Percentiles rank a stretch among this genome's conserved stretches.
These are phyloP conservation scores for Chaetorhynchus papuensis DNA, from an alignment of 2,113 vertebrate genomes.

Conservation along the genomic window DNA sequence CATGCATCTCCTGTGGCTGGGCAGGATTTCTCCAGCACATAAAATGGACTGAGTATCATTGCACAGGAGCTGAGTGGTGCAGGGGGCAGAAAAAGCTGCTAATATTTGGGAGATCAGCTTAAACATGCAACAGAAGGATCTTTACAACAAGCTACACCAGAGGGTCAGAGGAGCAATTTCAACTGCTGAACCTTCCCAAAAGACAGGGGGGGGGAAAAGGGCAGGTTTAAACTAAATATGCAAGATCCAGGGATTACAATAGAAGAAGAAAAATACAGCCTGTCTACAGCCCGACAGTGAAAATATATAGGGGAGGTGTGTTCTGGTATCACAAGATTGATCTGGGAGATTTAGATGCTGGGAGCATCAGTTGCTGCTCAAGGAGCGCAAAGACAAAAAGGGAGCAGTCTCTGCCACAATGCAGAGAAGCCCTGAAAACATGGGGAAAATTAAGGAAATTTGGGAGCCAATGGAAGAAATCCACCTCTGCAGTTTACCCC, in stretches of 20 bases:
- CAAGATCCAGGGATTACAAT: not conserved
- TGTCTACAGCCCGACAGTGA: not conserved
- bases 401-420: constrained; percentile 36
- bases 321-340: not conserved
- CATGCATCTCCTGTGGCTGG: not conserved
- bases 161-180: not conserved
- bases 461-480: not conserved
- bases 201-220: rapidly evolving
- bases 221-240: not conserved
- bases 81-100: not conserved
- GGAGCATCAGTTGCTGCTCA: not conserved
- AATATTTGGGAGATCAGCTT: not conserved
- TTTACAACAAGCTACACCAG: not conserved
- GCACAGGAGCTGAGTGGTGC: not conserved
- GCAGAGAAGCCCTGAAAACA: constrained; percentile 3
- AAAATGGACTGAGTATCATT: not conserved
- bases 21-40: not conserved
- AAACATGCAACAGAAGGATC: not conserved
- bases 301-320: not conserved
- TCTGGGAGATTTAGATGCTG: not conserved
- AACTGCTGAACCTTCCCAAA: not conserved
- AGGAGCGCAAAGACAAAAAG: constrained; percentile 34
- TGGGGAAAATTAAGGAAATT: not conserved
- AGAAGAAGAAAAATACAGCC: not conserved
- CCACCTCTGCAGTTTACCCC: not conserved